phyloP scores from a whole-genome alignment of 2,888 invertebrate species.

The Xylophagus ater region DNA sequence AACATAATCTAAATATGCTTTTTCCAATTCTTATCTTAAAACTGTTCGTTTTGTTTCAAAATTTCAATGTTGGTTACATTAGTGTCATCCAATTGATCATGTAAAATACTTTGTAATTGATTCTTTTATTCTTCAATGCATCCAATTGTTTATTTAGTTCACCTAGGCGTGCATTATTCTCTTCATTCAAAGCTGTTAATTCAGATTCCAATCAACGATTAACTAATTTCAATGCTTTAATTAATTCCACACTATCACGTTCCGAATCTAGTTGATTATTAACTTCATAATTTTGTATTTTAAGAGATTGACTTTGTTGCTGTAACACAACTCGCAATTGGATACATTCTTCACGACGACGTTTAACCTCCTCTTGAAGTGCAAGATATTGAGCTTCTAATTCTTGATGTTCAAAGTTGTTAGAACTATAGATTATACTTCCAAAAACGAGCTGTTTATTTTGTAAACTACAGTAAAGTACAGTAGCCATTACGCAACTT shows the following conservation, averaged over 20 bases:
- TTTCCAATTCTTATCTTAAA: slow-evolving; percentile 76
- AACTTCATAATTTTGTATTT: too few relatives aligned
- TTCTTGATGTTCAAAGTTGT: slow-evolving; percentile 43
- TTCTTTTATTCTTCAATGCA: slow-evolving; percentile 67
- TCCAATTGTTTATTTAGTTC: slow-evolving; percentile 69
- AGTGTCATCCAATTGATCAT: slow-evolving; percentile 33
- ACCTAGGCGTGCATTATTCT: slow-evolving; percentile 60
- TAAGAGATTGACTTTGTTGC: slow-evolving; percentile 47
- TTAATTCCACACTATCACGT: slow-evolving; percentile 80
- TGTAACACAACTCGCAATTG: slow-evolving; percentile 79
- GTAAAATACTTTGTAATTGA: slow-evolving; percentile 57
- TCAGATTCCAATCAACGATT: slow-evolving; percentile 87
- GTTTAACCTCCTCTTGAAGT: slow-evolving; percentile 73
- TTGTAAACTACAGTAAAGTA: too few relatives aligned
- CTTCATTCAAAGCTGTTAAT: slow-evolving; percentile 67
- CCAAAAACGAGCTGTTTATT: too few relatives aligned
- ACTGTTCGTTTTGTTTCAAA: slow-evolving; percentile 66
- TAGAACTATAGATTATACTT: too few relatives aligned
- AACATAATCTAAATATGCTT: slow-evolving; percentile 71
- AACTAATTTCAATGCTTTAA: slow-evolving; percentile 82
- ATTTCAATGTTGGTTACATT: slow-evolving; percentile 49
- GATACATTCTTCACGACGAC: slow-evolving; percentile 79
- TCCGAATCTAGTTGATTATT: too few relatives aligned
- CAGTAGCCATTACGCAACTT: too few relatives aligned
- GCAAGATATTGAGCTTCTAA: slow-evolving; percentile 61